These are phyloP conservation scores for Orientallactaga bullata DNA, from an alignment of 2,113 vertebrate genomes.

Conservation along the genomic window DNA sequence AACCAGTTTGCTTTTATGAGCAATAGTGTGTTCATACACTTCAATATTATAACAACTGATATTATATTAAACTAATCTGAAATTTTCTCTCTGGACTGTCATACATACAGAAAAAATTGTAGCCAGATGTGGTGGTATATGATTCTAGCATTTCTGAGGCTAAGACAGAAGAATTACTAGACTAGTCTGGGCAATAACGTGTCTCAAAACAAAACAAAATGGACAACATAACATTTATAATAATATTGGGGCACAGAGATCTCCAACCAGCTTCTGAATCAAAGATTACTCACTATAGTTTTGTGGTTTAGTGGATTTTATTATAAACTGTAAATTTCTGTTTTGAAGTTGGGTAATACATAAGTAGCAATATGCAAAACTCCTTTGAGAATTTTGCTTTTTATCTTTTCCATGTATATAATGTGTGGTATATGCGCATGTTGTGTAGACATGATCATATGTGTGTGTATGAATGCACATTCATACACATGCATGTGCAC, in stretches of 20 bases:
- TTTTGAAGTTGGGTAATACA: background rate
- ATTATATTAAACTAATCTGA: background rate
- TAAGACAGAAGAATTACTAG: background rate
- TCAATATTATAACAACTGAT: background rate
- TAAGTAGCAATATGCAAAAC: background rate
- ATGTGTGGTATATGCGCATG: too few relatives aligned
- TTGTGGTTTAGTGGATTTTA: constrained; percentile 30
- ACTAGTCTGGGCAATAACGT: background rate
- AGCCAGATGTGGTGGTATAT: background rate
- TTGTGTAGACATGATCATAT: too few relatives aligned
- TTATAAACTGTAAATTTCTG: constrained; percentile 1
- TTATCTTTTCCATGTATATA: too few relatives aligned
- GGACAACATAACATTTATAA: background rate
- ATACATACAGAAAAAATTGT: background rate
- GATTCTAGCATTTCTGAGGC: background rate
- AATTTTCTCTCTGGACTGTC: background rate
- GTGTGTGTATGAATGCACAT: too few relatives aligned
- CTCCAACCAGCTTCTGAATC: constrained; percentile 47
- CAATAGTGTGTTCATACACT: constrained; percentile 9
- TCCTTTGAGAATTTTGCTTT: background rate
- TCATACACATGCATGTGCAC: too few relatives aligned
- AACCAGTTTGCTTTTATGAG: constrained; percentile 13
- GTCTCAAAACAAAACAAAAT: background rate
- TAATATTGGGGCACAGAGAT: background rate
- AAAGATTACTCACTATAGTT: background rate